Evolutionary conservation across 2,888 invertebrate genomes (phyloP).

Genomic region (Hybos culiciformis): DNA sequence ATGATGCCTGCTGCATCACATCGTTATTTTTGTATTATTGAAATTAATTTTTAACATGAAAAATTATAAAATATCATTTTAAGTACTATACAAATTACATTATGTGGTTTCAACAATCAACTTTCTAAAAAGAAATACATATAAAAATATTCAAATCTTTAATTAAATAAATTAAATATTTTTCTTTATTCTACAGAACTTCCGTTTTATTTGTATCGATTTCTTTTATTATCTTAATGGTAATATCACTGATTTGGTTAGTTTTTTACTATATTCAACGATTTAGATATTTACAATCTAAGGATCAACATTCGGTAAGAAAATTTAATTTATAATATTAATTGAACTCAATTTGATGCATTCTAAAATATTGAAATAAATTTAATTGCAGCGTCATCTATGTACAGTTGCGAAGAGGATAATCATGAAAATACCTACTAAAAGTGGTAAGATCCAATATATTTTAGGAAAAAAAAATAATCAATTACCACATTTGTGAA

Average conservation of each 20-base stretch:
- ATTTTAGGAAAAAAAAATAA: too few relatives aligned
- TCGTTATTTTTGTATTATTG: too few relatives aligned
- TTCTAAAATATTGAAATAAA: slow-evolving; percentile 5
- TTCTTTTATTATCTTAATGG: slow-evolving; percentile 89
- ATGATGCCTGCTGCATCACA: too few relatives aligned
- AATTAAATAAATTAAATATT: background rate
- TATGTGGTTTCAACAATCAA: too few relatives aligned
- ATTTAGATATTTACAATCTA: slow-evolving; percentile 87
- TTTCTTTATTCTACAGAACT: slow-evolving; percentile 47
- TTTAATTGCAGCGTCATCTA: slow-evolving; percentile 58
- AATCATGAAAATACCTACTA: slow-evolving; percentile 82
- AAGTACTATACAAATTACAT: too few relatives aligned
- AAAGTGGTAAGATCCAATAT: slow-evolving; percentile 71
- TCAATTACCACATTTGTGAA: too few relatives aligned
- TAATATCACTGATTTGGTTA: slow-evolving; percentile 88
- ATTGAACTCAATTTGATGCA: slow-evolving; percentile 1
- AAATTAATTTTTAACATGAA: too few relatives aligned
- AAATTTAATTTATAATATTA: slow-evolving; percentile 3
- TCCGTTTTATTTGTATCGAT: slow-evolving; percentile 91
- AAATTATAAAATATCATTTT: too few relatives aligned
- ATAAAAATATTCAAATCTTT: background rate
- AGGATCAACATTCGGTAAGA: slow-evolving; percentile 80
- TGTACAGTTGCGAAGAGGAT: slow-evolving; percentile 91
- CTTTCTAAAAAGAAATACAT: too few relatives aligned
- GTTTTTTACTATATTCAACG: slow-evolving; percentile 93